Evolutionary conservation across 2,888 invertebrate genomes (phyloP).

Genomic region (Xestoiulus laeticollis): DNA sequence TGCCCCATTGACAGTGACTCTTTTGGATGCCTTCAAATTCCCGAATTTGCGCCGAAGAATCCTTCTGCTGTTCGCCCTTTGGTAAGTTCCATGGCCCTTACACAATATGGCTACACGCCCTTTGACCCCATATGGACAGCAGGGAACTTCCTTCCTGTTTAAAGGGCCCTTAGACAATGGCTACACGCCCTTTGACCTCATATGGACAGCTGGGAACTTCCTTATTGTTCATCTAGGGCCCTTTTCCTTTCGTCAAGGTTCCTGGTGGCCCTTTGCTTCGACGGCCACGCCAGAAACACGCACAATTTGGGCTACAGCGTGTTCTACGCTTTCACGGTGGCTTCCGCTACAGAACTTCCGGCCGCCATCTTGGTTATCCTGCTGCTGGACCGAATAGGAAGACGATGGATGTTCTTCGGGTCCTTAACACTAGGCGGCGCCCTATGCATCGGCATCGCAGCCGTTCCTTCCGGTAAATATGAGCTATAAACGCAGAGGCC

Average conservation of each 20-base stretch:
- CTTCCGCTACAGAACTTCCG: conserved; percentile 70
- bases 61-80: conserved; percentile 80
- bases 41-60: conserved; percentile 77
- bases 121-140: conserved; percentile 68
- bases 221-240: conserved; percentile 76
- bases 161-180: conserved; percentile 75
- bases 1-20: too few species aligned
- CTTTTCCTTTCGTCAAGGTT: conserved; percentile 54
- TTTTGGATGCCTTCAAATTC: conserved; percentile 68
- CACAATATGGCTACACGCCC: conserved; percentile 64
- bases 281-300: conserved; percentile 81
- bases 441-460: conserved; percentile 61
- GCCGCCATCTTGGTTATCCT: conserved; percentile 83
- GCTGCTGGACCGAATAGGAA: conserved; percentile 81
- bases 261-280: conserved; percentile 54
- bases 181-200: conserved; percentile 76
- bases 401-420: conserved; percentile 72
- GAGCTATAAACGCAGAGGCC: background rate
- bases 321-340: conserved; percentile 78
- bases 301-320: conserved; percentile 82
- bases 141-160: too few species aligned
- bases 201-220: too few species aligned
- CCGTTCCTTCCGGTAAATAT: conserved; percentile 75
- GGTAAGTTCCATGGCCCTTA: conserved; percentile 66
- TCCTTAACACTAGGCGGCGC: conserved; percentile 53